Percentiles rank a stretch among this genome's conserved stretches.
Evolutionary conservation across 2,797 vertebrate genomes (phyloP).

Genomic region (Aulostomus chinensis): DNA sequence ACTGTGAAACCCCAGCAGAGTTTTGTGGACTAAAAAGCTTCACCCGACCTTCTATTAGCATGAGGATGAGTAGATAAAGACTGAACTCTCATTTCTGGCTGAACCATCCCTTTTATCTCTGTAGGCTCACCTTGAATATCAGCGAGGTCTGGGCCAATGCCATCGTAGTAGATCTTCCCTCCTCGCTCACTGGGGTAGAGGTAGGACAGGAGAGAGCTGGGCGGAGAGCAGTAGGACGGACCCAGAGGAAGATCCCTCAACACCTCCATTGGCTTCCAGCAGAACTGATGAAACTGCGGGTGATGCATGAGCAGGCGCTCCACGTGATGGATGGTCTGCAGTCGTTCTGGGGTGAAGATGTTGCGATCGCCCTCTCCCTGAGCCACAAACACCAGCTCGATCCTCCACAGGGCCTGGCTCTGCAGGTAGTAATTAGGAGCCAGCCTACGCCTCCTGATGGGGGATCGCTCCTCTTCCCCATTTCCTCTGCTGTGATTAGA

Average conservation of each 20-base stretch:
- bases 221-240: slow-evolving; percentile 94
- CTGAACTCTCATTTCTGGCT: too few relatives aligned
- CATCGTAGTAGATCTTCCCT: slow-evolving; percentile 96
- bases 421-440: slow-evolving; percentile 86
- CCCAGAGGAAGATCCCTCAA: slow-evolving; percentile 92
- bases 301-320: slow-evolving; percentile 95
- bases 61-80: too few relatives aligned
- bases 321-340: slow-evolving; percentile 90
- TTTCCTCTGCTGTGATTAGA: slow-evolving; percentile 7
- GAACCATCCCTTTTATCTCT: background rate
- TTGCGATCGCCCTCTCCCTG: slow-evolving; percentile 88
- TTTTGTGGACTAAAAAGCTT: too few relatives aligned
- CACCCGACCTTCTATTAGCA: too few relatives aligned
- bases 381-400: slow-evolving; percentile 95
- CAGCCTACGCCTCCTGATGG: slow-evolving; percentile 65
- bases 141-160: slow-evolving; percentile 96
- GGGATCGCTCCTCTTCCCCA: background rate
- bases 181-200: slow-evolving; percentile 95
- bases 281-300: slow-evolving; percentile 92
- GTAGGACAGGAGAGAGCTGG: slow-evolving; percentile 95
- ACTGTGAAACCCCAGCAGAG: too few relatives aligned
- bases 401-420: slow-evolving; percentile 93
- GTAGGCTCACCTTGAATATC: slow-evolving; percentile 88
- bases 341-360: slow-evolving; percentile 93
- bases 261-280: slow-evolving; percentile 95